A percentile compares a stretch with the other conserved stretches of the same genome.
These are phyloP conservation scores for Aricia agestis DNA, from an alignment of 1,140 invertebrate species.

Conservation along the genomic window DNA sequence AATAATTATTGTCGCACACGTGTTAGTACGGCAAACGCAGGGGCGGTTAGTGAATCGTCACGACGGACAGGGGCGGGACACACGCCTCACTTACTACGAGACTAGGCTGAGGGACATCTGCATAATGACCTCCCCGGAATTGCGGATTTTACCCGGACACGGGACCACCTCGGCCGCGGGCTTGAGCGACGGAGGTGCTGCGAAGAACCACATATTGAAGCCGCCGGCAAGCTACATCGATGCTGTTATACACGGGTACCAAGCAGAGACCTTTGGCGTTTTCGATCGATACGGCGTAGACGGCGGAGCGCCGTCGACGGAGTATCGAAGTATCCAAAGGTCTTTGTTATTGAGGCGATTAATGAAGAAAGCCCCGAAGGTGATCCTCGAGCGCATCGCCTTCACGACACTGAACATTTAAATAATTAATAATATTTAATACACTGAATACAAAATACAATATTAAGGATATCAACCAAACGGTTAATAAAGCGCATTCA, in stretches of 20 bases:
- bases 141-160: slow-evolving; percentile 66
- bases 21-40: background rate
- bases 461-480: slow-evolving; percentile 5
- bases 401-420: background rate
- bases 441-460: background rate
- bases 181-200: slow-evolving; percentile 43
- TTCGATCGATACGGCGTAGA: no score
- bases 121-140: slow-evolving; percentile 47
- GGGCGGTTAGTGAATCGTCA: background rate
- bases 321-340: slow-evolving; percentile 7
- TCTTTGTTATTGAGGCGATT: background rate
- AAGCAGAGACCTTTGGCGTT: slow-evolving; percentile 25
- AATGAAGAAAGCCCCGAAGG: background rate
- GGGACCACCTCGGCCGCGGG: slow-evolving; percentile 62
- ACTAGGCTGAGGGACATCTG: slow-evolving; percentile 41
- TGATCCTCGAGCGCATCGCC: background rate
- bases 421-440: background rate
- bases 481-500: slow-evolving; percentile 57
- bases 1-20: background rate
- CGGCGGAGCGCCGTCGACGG: background rate
- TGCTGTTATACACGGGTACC: slow-evolving; percentile 11
- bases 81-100: slow-evolving; percentile 57
- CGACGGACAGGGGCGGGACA: slow-evolving; percentile 25
- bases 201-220: slow-evolving; percentile 40
- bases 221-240: slow-evolving; percentile 14